Conservation (phyloP, 2,888 invertebrate species). For the Acrobasis suavella region DNA sequence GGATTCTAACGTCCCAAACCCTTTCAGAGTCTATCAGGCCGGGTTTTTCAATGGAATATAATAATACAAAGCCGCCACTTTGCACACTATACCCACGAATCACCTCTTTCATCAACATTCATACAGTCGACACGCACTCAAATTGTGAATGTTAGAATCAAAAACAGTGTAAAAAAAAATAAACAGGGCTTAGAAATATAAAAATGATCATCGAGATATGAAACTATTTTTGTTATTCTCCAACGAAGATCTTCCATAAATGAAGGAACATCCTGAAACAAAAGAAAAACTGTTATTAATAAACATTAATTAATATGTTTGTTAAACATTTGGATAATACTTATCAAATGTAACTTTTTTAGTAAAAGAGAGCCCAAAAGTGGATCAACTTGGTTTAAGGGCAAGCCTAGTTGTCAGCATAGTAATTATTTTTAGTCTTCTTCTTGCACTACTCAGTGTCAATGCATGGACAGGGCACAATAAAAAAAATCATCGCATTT, state of each 20-base stretch:
- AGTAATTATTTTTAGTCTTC: too few relatives aligned
- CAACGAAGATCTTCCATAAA: background rate
- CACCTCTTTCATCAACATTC: conserved; percentile 26
- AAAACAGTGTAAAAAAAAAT: conserved; percentile 18
- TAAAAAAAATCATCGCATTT: too few relatives aligned
- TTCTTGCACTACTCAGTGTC: too few relatives aligned
- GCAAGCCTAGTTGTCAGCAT: too few relatives aligned
- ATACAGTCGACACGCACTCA: conserved; percentile 40
- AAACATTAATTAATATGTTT: background rate
- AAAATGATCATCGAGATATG: background rate
- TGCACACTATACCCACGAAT: conserved; percentile 48
- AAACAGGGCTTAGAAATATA: background rate
- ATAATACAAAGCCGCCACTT: conserved; percentile 70
- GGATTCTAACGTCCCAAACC: conserved; percentile 36
- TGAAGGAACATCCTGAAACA: background rate
- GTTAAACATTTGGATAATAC: too few relatives aligned
- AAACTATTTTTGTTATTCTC: background rate
- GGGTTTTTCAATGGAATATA: conserved; percentile 43
- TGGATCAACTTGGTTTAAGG: too few relatives aligned
- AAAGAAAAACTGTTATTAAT: background rate
- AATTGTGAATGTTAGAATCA: conserved; percentile 39
- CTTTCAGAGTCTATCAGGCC: conserved; percentile 34
- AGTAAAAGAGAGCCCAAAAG: too few relatives aligned
- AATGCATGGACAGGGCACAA: too few relatives aligned
- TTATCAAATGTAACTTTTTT: too few relatives aligned